Percentiles rank a stretch among this genome's conserved stretches.
Conservation (phyloP, 2,888 invertebrate genomes). For the Cantharis flavilabris region DNA sequence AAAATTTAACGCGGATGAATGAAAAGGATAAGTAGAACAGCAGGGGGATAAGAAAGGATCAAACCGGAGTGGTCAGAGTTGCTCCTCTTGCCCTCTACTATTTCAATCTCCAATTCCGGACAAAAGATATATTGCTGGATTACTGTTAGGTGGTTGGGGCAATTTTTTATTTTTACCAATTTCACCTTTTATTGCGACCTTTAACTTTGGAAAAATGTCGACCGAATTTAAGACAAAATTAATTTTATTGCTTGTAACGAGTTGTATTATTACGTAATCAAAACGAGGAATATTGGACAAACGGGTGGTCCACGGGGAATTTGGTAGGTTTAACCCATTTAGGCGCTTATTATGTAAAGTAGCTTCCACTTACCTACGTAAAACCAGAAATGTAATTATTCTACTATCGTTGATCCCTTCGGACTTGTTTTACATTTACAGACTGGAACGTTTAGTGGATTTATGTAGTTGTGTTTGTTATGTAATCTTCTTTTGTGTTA, state of each 20-base stretch:
- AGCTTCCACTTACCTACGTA: slow-evolving; percentile 32
- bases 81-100: slow-evolving; percentile 45
- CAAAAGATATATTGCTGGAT: slow-evolving; percentile 48
- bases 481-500: slow-evolving; percentile 19
- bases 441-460: slow-evolving; percentile 37
- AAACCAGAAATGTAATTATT: slow-evolving; percentile 35
- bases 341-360: slow-evolving; percentile 34
- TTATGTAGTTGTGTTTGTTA: slow-evolving; percentile 29
- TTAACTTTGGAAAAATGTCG: slow-evolving; percentile 21
- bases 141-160: slow-evolving; percentile 45
- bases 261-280: slow-evolving; percentile 26
- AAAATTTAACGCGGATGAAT: slow-evolving; percentile 47
- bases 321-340: slow-evolving; percentile 31
- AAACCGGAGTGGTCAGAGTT: slow-evolving; percentile 46
- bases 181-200: slow-evolving; percentile 30
- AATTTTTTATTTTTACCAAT: slow-evolving; percentile 44
- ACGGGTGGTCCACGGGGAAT: slow-evolving; percentile 12
- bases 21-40: slow-evolving; percentile 47
- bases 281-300: slow-evolving; percentile 12
- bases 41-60: slow-evolving; percentile 44
- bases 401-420: slow-evolving; percentile 35
- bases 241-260: slow-evolving; percentile 8
- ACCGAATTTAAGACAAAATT: slow-evolving; percentile 26
- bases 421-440: slow-evolving; percentile 41
- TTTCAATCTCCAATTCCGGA: slow-evolving; percentile 47